phyloP scores from a whole-genome alignment of 2,113 vertebrate genomes.

The Dasypus novemcinctus region DNA sequence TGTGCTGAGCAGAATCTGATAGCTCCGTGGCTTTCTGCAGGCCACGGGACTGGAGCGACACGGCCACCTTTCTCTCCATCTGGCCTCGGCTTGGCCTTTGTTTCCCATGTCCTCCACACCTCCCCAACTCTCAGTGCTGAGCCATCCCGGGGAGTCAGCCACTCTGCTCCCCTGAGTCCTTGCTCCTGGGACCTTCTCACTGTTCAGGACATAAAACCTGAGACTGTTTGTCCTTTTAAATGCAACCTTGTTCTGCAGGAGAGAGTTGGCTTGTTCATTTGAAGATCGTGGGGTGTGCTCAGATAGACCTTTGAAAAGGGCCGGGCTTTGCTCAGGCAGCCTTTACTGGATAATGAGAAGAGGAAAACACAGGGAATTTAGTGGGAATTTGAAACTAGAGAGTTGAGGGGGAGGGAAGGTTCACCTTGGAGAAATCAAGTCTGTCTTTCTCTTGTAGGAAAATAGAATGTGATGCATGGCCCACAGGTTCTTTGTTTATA shows the following conservation, averaged over 20 bases:
- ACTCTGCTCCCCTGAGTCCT: neutral
- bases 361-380: neutral
- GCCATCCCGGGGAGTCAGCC: neutral
- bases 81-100: conserved; percentile 37
- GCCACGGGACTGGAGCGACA: neutral
- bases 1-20: conserved; percentile 26
- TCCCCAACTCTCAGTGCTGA: neutral
- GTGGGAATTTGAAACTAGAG: conserved; percentile 18
- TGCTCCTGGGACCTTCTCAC: conserved; percentile 55
- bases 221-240: conserved; percentile 65
- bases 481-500: neutral
- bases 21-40: neutral
- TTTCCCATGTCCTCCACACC: conserved; percentile 33
- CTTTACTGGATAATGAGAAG: conserved; percentile 1
- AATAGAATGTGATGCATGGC: neutral
- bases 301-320: conserved; percentile 1
- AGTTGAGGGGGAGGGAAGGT: neutral
- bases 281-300: conserved; percentile 42
- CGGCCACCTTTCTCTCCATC: neutral
- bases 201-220: conserved; percentile 54
- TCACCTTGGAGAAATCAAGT: neutral
- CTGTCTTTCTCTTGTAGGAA: conserved; percentile 8
- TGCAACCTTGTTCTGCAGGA: conserved; percentile 59
- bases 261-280: conserved; percentile 29
- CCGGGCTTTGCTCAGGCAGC: neutral